Conservation (phyloP, 2,888 invertebrate species). For the Chelonus formosanus region DNA sequence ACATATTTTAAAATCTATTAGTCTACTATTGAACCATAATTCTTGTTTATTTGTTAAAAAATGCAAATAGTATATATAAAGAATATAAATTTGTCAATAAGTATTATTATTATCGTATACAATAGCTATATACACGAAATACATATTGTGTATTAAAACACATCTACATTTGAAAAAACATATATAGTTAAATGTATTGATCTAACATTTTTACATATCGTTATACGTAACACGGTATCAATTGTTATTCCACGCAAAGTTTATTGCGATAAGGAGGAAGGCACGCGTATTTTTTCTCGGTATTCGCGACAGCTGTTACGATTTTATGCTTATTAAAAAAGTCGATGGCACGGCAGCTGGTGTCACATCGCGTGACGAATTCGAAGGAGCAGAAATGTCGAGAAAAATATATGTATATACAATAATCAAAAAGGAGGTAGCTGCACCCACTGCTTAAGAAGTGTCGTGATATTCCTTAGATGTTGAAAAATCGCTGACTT, state of each 20-base stretch:
- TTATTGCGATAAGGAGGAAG: slow-evolving; percentile 43
- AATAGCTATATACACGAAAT: too few relatives aligned
- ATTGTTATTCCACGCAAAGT: slow-evolving; percentile 46
- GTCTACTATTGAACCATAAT: too few relatives aligned
- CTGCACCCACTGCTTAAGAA: slow-evolving; percentile 14
- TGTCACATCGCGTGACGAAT: slow-evolving; percentile 52
- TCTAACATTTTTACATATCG: slow-evolving; percentile 4
- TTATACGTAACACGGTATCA: slow-evolving; percentile 39
- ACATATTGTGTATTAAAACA: too few relatives aligned
- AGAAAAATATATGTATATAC: slow-evolving; percentile 27
- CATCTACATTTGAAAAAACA: background rate
- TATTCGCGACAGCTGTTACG: slow-evolving; percentile 48
- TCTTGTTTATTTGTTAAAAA: too few relatives aligned
- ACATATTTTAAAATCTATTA: too few relatives aligned
- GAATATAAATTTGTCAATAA: too few relatives aligned
- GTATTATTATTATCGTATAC: too few relatives aligned
- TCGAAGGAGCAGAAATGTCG: slow-evolving; percentile 41
- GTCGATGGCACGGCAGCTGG: slow-evolving; percentile 44
- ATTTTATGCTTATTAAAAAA: slow-evolving; percentile 53
- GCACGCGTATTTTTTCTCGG: slow-evolving; percentile 42
- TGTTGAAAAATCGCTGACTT: background rate
- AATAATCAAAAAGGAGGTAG: slow-evolving; percentile 18
- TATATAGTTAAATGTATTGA: slow-evolving; percentile 5
- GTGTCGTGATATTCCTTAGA: too few relatives aligned
- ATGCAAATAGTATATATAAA: too few relatives aligned